phyloP scores from a whole-genome alignment of 2,797 vertebrate genomes.

The Hybognathus amarus region DNA sequence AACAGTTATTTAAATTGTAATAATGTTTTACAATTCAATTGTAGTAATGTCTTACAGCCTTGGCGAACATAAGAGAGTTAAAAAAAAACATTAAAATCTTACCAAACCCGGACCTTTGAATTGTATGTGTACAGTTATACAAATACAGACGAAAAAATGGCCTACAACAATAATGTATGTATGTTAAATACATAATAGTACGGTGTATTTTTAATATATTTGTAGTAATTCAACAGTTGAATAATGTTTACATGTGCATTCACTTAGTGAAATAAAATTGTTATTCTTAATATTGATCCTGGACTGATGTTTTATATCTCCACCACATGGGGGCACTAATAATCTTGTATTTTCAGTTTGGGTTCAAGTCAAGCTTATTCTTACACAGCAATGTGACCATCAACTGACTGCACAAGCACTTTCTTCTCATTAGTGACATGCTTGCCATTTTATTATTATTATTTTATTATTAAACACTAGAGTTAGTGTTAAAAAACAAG shows the following conservation, averaged over 20 bases:
- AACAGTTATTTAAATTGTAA: background rate
- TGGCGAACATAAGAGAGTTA: background rate
- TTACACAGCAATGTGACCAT: too few species aligned
- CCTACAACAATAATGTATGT: background rate
- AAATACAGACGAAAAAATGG: background rate
- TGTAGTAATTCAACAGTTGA: background rate
- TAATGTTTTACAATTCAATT: background rate
- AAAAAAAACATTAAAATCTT: background rate
- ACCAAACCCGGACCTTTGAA: background rate
- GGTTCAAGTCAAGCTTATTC: background rate
- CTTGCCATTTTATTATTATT: background rate
- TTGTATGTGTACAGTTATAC: background rate
- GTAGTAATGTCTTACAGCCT: background rate
- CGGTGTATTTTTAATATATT: background rate
- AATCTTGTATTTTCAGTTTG: background rate
- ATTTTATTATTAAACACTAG: background rate
- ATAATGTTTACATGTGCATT: background rate
- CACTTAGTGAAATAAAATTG: background rate
- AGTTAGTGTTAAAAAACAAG: background rate
- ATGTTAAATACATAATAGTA: background rate
- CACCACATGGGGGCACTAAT: background rate
- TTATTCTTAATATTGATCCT: background rate
- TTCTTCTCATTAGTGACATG: background rate
- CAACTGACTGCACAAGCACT: background rate
- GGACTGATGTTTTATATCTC: background rate